A percentile compares a stretch with the other conserved stretches of the same genome.
These are phyloP conservation scores for Muricea muricata DNA, from an alignment of 92 coral and sea anemone genomes.

Conservation along the genomic window DNA sequence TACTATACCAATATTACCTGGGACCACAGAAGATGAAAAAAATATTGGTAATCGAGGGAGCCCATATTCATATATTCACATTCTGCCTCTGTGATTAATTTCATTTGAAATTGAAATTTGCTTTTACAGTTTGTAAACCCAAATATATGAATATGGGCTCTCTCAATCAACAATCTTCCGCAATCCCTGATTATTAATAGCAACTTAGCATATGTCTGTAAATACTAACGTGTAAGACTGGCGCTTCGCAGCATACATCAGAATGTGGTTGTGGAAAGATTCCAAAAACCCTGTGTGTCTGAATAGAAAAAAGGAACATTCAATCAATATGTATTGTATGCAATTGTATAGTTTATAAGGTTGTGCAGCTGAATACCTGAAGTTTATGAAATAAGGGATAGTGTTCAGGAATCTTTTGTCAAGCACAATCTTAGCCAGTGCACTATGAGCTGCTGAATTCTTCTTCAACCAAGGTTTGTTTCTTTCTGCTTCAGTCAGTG, in stretches of 20 bases:
- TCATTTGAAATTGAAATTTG: too few species aligned
- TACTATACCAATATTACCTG: too few species aligned
- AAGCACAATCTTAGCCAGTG: slow-evolving; percentile 25
- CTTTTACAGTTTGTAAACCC: too few species aligned
- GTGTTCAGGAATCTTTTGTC: slow-evolving; percentile 24
- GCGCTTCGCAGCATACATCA: too few species aligned
- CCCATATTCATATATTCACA: too few species aligned
- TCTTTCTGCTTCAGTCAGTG: slow-evolving; percentile 7
- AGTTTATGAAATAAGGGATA: slow-evolving; percentile 2
- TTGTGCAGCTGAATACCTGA: neutral
- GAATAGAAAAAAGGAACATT: too few species aligned
- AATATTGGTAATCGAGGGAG: too few species aligned
- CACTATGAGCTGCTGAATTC: slow-evolving; percentile 31
- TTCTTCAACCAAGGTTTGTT: slow-evolving; percentile 30
- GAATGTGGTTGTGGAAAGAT: neutral
- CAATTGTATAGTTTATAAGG: neutral
- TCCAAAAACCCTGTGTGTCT: slow-evolving; percentile 5
- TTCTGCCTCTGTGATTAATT: too few species aligned
- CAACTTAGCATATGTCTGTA: too few species aligned
- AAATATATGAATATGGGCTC: too few species aligned
- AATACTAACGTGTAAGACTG: neutral
- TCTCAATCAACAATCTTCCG: neutral
- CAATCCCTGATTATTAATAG: too few species aligned
- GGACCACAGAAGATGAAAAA: too few species aligned
- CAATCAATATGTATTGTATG: neutral